Conservation (phyloP, 1,140 invertebrate genomes). For the Hylaeus anthracinus region DNA sequence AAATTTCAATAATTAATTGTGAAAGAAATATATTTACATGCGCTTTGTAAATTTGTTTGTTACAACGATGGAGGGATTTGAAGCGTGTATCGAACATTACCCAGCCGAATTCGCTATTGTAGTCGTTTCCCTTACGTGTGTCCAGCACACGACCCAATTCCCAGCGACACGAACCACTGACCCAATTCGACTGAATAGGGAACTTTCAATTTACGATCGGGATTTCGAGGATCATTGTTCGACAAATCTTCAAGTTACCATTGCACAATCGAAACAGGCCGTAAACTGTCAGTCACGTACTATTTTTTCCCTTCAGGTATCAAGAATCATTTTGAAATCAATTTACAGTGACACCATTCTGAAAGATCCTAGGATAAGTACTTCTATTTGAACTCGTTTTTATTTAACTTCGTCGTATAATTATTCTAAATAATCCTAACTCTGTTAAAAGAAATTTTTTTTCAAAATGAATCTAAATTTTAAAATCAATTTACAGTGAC, state of each 20-base stretch:
- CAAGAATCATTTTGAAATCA: no score
- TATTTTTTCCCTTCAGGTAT: neutral
- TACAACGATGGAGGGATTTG: no score
- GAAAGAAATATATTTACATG: neutral
- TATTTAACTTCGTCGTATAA: no score
- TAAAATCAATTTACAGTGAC: no score
- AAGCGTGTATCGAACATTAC: slow-evolving; percentile 16
- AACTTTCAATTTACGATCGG: slow-evolving; percentile 57
- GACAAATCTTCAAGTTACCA: slow-evolving; percentile 41
- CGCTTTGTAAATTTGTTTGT: neutral
- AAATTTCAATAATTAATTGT: no score
- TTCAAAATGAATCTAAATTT: no score
- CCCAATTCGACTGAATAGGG: slow-evolving; percentile 63
- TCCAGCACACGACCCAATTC: slow-evolving; percentile 69
- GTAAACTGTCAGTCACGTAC: slow-evolving; percentile 18
- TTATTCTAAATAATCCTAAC: no score
- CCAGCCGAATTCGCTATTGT: slow-evolving; percentile 30
- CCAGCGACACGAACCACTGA: slow-evolving; percentile 59
- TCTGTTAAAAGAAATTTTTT: no score
- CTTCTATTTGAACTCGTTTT: no score
- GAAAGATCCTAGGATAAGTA: no score
- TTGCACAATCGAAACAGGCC: neutral
- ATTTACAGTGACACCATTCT: no score
- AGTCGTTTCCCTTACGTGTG: slow-evolving; percentile 57
- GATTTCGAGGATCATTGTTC: slow-evolving; percentile 43